Conservation (phyloP, 2,888 invertebrate species). For the Acanthosepion pharaonis region DNA sequence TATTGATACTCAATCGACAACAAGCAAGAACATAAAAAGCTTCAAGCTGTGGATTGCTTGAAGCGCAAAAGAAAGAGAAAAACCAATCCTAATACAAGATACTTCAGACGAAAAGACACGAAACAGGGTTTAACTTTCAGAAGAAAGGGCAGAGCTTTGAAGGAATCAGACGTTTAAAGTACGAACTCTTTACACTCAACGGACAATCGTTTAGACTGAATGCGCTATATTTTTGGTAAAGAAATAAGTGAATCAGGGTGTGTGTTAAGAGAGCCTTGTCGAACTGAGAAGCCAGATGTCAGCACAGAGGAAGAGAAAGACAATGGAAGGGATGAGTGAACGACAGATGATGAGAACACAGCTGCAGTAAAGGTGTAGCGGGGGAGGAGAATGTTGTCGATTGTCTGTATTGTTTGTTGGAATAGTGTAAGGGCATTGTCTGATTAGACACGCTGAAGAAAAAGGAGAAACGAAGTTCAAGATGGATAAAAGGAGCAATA, state of each 20-base stretch:
- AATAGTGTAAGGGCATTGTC: constrained; percentile 20
- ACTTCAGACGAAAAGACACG: no score
- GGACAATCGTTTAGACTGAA: neutral
- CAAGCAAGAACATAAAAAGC: no score
- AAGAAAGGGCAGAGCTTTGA: no score
- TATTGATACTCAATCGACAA: no score
- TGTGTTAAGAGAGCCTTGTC: neutral
- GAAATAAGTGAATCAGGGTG: neutral
- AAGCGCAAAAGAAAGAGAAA: no score
- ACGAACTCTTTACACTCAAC: neutral
- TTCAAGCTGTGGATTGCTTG: no score
- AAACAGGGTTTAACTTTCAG: no score
- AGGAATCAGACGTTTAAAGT: no score
- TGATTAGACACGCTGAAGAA: neutral
- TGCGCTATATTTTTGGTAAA: neutral
- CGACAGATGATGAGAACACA: constrained; percentile 17
- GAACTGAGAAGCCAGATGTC: neutral
- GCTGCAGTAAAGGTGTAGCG: neutral
- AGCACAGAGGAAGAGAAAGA: neutral
- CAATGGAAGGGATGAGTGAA: neutral
- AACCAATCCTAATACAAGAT: no score
- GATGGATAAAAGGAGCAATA: no score
- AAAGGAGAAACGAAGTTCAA: no score
- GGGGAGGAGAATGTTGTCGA: neutral
- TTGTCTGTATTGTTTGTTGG: neutral